These are phyloP conservation scores for Ctenicera cuprea DNA, from an alignment of 2,888 invertebrate genomes.

Conservation along the genomic window DNA sequence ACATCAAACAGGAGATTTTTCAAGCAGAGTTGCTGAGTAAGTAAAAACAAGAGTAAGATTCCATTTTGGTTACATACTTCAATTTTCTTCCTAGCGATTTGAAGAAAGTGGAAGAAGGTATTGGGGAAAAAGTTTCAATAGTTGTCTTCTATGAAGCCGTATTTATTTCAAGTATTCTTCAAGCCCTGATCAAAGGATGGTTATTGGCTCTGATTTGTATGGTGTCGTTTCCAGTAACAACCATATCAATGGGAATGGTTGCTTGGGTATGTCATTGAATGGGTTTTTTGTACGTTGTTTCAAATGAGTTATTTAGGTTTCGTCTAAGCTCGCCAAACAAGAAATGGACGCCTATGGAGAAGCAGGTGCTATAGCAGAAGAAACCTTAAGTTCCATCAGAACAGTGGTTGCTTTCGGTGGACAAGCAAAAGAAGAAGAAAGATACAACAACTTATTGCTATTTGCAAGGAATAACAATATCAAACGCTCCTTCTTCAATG, in stretches of 20 bases:
- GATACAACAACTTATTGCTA: conserved; percentile 75
- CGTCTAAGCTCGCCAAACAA: conserved; percentile 80
- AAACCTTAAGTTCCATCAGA: conserved; percentile 83
- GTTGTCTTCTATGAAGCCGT: conserved; percentile 82
- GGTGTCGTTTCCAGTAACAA: conserved; percentile 81
- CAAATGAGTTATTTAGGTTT: conserved; percentile 71
- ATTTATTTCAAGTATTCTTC: conserved; percentile 80
- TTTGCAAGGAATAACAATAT: conserved; percentile 80
- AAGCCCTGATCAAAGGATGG: conserved; percentile 88
- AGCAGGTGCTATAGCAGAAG: conserved; percentile 86
- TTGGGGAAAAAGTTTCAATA: conserved; percentile 87
- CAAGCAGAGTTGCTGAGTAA: conserved; percentile 85
- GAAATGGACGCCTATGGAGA: conserved; percentile 84
- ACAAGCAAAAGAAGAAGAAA: conserved; percentile 82
- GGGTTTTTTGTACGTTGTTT: neutral
- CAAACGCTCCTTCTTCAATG: conserved; percentile 80
- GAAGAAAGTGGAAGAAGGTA: conserved; percentile 84
- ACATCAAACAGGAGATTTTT: conserved; percentile 83
- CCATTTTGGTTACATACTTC: conserved; percentile 74
- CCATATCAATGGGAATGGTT: conserved; percentile 80
- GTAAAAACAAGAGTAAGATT: conserved; percentile 56
- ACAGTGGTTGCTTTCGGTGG: conserved; percentile 89
- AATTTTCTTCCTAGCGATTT: conserved; percentile 3
- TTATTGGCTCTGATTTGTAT: conserved; percentile 86
- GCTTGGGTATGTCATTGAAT: conserved; percentile 71